These are phyloP conservation scores for Varanus komodoensis DNA, from an alignment of 2,113 vertebrate genomes.

Conservation along the genomic window DNA sequence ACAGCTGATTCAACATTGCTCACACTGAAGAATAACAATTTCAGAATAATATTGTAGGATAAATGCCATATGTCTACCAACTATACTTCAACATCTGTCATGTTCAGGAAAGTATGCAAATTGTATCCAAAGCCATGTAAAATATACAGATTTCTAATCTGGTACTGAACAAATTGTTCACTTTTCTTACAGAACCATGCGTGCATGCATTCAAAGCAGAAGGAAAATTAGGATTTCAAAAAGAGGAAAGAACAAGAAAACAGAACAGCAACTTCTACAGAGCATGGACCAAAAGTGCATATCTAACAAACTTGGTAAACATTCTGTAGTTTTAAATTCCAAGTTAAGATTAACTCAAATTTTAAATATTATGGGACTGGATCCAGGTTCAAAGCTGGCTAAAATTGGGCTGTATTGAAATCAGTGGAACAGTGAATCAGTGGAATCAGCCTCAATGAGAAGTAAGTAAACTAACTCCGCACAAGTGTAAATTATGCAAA, in stretches of 20 bases:
- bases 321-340: background rate
- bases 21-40: slow-evolving; percentile 6
- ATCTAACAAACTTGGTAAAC: background rate
- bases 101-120: slow-evolving; percentile 32
- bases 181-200: background rate
- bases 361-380: background rate
- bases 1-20: slow-evolving; percentile 24
- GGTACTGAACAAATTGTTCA: background rate
- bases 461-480: background rate
- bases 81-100: slow-evolving; percentile 9
- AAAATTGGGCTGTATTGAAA: background rate
- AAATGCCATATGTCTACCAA: slow-evolving; percentile 28
- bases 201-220: background rate
- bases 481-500: background rate
- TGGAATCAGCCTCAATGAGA: background rate
- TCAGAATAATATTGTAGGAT: slow-evolving; percentile 37
- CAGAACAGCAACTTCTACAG: background rate
- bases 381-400: background rate
- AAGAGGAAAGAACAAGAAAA: background rate
- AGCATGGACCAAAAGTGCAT: background rate
- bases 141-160: slow-evolving; percentile 27
- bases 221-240: background rate
- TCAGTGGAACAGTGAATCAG: background rate
- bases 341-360: background rate
- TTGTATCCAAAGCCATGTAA: slow-evolving; percentile 19